Evolutionary conservation across 1,140 invertebrate species (phyloP).

Genomic region (Battus philenor): DNA sequence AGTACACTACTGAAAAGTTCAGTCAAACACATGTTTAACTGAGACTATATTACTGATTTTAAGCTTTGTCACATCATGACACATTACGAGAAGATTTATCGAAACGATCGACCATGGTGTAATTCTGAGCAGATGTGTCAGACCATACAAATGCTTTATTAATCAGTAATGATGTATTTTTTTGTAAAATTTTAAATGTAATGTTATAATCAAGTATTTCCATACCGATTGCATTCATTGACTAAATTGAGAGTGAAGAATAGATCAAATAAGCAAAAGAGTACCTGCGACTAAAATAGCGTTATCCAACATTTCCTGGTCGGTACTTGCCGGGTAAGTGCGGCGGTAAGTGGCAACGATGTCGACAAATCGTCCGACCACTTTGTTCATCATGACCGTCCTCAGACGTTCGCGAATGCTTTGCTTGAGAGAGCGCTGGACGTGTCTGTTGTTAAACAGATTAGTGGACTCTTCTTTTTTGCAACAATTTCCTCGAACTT

Average conservation of each 20-base stretch:
- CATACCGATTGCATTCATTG: background rate
- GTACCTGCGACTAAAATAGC: slow-evolving; percentile 18
- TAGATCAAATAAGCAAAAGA: slow-evolving; percentile 6
- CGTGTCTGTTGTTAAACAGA: slow-evolving; percentile 14
- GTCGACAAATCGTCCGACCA: slow-evolving; percentile 25
- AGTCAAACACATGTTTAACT: too few relatives aligned
- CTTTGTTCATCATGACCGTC: slow-evolving; percentile 39
- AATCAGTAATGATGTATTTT: background rate
- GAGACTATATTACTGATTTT: background rate
- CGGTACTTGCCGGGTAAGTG: slow-evolving; percentile 35
- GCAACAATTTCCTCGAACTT: slow-evolving; percentile 25
- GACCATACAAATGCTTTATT: background rate
- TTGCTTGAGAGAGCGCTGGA: slow-evolving; percentile 35
- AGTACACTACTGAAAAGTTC: too few relatives aligned
- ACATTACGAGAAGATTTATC: background rate
- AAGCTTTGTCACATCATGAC: background rate
- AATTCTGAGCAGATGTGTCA: background rate
- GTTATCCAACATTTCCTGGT: slow-evolving; percentile 40
- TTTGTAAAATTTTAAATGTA: slow-evolving; percentile 9
- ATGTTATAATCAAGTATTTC: background rate
- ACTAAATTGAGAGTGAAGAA: background rate
- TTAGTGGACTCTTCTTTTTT: background rate
- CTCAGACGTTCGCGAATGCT: slow-evolving; percentile 43
- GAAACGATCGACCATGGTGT: background rate
- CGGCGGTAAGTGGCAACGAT: slow-evolving; percentile 37